Conservation (phyloP, 2,888 invertebrate genomes). For the Drosophila diplacantha region DNA sequence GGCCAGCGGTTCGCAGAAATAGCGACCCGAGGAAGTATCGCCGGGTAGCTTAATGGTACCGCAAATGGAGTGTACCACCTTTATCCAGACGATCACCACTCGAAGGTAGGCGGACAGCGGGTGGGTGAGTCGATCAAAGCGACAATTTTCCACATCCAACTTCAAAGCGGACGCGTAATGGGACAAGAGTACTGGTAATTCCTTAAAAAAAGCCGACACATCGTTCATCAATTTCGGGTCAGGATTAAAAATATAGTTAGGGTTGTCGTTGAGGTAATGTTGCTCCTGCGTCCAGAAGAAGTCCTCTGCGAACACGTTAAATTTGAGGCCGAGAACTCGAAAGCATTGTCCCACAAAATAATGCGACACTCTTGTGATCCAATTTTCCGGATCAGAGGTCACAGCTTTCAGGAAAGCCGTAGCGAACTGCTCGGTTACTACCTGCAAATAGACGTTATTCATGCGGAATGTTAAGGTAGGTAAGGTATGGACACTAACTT, state of each 20-base stretch:
- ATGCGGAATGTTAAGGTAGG: neutral
- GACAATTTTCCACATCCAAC: neutral
- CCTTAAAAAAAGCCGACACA: slow-evolving; percentile 44
- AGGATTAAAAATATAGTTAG: slow-evolving; percentile 46
- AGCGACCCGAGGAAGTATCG: slow-evolving; percentile 20
- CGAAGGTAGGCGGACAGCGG: slow-evolving; percentile 49
- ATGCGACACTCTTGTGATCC: slow-evolving; percentile 46
- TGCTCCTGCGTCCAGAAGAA: slow-evolving; percentile 32
- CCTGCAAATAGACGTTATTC: slow-evolving; percentile 20
- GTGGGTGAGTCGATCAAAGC: slow-evolving; percentile 32
- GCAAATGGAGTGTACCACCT: slow-evolving; percentile 35
- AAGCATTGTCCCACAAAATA: slow-evolving; percentile 57
- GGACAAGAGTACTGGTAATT: slow-evolving; percentile 31
- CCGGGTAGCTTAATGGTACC: slow-evolving; percentile 13
- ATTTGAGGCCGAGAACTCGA: slow-evolving; percentile 43
- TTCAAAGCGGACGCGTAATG: neutral
- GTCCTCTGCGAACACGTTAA: slow-evolving; percentile 35
- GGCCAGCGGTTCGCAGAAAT: slow-evolving; percentile 51
- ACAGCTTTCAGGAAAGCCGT: slow-evolving; percentile 31
- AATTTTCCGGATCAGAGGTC: slow-evolving; percentile 38
- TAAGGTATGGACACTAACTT: slow-evolving; percentile 34
- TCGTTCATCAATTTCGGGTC: slow-evolving; percentile 37
- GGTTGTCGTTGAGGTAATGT: slow-evolving; percentile 48
- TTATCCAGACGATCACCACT: slow-evolving; percentile 41
- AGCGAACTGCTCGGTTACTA: slow-evolving; percentile 21